phyloP scores from a whole-genome alignment of 1,140 invertebrate genomes.

The Aphaenogaster rudis region DNA sequence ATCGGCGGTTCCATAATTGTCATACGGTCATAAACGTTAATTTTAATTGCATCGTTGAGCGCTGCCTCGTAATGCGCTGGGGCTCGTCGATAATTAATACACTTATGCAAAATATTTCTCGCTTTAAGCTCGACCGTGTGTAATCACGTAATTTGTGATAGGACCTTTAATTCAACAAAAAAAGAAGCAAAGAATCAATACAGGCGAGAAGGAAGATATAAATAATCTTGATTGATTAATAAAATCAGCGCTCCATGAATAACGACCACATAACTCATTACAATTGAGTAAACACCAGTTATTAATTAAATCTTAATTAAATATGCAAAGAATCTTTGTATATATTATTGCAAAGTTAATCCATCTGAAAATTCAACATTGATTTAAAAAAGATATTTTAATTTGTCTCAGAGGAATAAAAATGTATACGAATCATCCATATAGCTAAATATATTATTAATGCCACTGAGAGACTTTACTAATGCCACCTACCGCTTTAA shows the following conservation, averaged over 20 bases:
- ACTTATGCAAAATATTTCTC: constrained; percentile 13
- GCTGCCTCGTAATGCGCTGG: neutral
- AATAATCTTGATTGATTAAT: neutral
- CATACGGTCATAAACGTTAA: neutral
- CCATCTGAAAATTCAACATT: neutral
- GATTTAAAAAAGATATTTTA: neutral
- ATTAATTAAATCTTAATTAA: constrained; percentile 44
- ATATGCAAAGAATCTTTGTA: neutral
- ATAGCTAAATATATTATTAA: constrained; percentile 56
- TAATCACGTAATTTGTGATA: neutral
- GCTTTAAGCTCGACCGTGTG: neutral
- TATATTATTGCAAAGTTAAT: neutral
- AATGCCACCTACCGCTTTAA: constrained; percentile 9
- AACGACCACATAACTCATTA: constrained; percentile 20
- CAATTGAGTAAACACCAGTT: neutral
- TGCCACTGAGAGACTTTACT: constrained; percentile 8
- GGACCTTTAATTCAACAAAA: neutral
- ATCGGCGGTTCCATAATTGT: constrained; percentile 27
- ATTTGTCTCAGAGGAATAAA: neutral
- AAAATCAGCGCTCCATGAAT: neutral
- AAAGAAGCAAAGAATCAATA: neutral
- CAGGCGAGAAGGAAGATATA: neutral
- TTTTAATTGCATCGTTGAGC: constrained; percentile 20
- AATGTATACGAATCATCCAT: constrained; percentile 6
- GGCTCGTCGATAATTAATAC: constrained; percentile 33